Evolutionary conservation across 2,797 vertebrate species (phyloP).

Genomic region (Phylloscopus collybita): DNA sequence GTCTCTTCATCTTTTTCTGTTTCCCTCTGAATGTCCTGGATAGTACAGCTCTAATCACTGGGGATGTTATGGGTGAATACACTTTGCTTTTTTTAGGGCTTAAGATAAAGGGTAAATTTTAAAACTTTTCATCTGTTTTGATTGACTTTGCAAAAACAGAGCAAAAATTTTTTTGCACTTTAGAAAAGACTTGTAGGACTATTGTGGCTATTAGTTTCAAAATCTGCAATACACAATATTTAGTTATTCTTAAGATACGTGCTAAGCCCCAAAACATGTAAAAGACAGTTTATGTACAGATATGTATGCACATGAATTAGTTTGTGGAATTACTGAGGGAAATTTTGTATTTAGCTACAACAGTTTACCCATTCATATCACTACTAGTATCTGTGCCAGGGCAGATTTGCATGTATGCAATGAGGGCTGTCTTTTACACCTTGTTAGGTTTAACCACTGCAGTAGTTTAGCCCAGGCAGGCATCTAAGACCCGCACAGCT

Average conservation of each 20-base stretch:
- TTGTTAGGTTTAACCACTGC: not conserved
- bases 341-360: not conserved
- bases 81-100: not conserved
- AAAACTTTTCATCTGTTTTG: not conserved
- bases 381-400: not conserved
- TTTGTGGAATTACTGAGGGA: not conserved
- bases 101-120: not conserved
- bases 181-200: not conserved
- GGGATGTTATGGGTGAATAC: accelerated
- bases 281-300: not conserved
- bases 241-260: not conserved
- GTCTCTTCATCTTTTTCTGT: not conserved
- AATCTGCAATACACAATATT: not conserved
- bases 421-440: not conserved
- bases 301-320: not conserved
- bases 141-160: not conserved
- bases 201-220: not conserved
- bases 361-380: accelerated
- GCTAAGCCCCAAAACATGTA: not conserved
- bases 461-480: not conserved
- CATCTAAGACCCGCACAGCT: not conserved
- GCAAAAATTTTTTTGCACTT: not conserved
- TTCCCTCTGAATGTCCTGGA: not conserved
- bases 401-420: not conserved
- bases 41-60: not conserved